Evolutionary conservation across 2,113 vertebrate genomes (phyloP).

Genomic region (Paramormyrops kingsleyae): DNA sequence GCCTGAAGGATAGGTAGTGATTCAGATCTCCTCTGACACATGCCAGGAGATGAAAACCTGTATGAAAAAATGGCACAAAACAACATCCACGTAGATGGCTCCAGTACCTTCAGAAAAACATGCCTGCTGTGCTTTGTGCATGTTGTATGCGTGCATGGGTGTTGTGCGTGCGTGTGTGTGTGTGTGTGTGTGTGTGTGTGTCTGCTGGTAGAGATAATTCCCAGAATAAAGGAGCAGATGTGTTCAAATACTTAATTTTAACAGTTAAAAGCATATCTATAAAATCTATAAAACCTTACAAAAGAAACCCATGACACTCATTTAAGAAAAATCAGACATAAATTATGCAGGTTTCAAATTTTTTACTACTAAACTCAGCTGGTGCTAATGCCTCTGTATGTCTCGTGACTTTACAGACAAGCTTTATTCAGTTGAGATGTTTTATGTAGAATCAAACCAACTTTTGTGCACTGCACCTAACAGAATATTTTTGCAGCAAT

Average conservation of each 20-base stretch:
- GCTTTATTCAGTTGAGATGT: background rate
- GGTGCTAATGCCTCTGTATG: background rate
- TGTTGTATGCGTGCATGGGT: background rate
- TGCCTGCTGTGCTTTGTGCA: background rate
- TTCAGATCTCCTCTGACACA: constrained; percentile 12
- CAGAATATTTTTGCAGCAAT: background rate
- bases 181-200: background rate
- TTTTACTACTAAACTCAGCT: background rate
- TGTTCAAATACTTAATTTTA: background rate
- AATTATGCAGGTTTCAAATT: background rate
- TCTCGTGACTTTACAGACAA: background rate
- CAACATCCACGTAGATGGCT: background rate
- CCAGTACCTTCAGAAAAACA: background rate
- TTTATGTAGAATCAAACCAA: background rate
- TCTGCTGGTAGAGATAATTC: background rate
- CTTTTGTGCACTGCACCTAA: background rate
- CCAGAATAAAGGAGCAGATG: background rate
- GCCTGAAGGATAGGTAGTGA: background rate
- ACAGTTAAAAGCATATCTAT: background rate
- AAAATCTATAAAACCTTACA: background rate
- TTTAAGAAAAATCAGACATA: background rate
- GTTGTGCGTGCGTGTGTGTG: background rate
- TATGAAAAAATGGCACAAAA: background rate
- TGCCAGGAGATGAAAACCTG: background rate
- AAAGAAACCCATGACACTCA: background rate